Evolutionary conservation across 2,797 vertebrate genomes (phyloP), one percentile per base, ranked within the genome.

Genomic region (Scomberomorus guttatus): DNA sequence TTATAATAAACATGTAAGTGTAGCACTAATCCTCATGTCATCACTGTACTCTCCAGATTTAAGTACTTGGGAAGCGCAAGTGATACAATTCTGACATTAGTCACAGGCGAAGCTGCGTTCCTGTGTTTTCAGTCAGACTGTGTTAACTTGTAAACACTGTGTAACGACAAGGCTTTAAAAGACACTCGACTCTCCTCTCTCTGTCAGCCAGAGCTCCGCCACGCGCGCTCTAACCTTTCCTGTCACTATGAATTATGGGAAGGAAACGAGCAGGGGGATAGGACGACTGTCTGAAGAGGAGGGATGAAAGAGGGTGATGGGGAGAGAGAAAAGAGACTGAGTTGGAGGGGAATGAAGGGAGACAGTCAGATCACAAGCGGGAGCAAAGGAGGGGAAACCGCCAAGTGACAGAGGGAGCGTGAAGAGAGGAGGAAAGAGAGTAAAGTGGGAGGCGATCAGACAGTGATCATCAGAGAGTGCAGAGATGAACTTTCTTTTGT

Each of bases 221-320:
- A 72, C n/a, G 65, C 60, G 68, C 20, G 42, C 57, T 32, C 64
- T 91, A 87, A 93, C 92, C 91, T 92, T 91, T 87, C 72, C 87
- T 89, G 89, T 93, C 93, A 89, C 72, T 57, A 48, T 89, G 81
- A 90, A 92, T 93, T 87, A 91, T 87, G 72, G 78, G 72, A 76
- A 60, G 59, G 64, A 85, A 71, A 72, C 24, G 32, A 82, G 75
- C 68, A 69, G 81, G 77, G 84, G 76, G 75, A 81, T 27, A 8
- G 72, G 58, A 66, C 29, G 7, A 74, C 70, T 82, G 86, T 87
- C 83, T 77, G 73, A 86, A 79, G 75, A 81, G 81, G 67, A 76
- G 67, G 79, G 70, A 82, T 85, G 80, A 87, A 82, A 85, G 81
- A 57, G 73, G 51, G 60, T 61, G 71, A 58, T 3, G 17, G 14